phyloP scores from a whole-genome alignment of 2,888 invertebrate species.

The Malacosoma neustria region DNA sequence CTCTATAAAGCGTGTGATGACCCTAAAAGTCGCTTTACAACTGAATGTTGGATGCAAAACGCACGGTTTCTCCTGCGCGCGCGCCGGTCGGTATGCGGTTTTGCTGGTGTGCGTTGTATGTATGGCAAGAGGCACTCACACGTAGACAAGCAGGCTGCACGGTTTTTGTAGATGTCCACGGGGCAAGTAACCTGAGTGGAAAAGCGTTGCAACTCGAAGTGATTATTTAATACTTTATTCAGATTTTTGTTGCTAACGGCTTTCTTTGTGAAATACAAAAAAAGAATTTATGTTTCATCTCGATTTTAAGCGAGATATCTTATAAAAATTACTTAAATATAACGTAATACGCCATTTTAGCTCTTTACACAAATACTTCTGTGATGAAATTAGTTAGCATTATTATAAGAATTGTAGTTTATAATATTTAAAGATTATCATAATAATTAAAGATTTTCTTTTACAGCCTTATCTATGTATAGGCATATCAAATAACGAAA shows the following conservation, averaged over 20 bases:
- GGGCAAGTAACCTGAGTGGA: conserved; percentile 60
- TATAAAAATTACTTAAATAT: too few species aligned
- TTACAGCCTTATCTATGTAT: too few species aligned
- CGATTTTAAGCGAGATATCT: too few species aligned
- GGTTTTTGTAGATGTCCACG: conserved; percentile 74
- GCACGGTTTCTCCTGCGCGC: conserved; percentile 55
- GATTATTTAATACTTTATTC: conserved; percentile 1
- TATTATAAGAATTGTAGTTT: too few species aligned
- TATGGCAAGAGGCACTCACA: conserved; percentile 26
- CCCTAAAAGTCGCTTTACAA: conserved; percentile 61
- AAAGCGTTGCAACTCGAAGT: conserved; percentile 39
- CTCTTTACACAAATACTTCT: too few species aligned
- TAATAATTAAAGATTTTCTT: too few species aligned
- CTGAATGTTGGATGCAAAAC: conserved; percentile 66
- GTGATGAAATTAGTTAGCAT: too few species aligned
- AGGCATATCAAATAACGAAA: too few species aligned
- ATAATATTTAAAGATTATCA: too few species aligned
- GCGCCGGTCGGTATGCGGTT: conserved; percentile 60
- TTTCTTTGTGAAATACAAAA: too few species aligned
- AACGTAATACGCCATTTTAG: too few species aligned
- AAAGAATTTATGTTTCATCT: too few species aligned
- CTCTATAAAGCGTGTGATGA: conserved; percentile 65
- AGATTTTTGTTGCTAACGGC: neutral
- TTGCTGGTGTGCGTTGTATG: conserved; percentile 30
- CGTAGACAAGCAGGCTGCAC: conserved; percentile 44